phyloP scores from a whole-genome alignment of 2,113 vertebrate genomes.

The Ammodytes marinus region DNA sequence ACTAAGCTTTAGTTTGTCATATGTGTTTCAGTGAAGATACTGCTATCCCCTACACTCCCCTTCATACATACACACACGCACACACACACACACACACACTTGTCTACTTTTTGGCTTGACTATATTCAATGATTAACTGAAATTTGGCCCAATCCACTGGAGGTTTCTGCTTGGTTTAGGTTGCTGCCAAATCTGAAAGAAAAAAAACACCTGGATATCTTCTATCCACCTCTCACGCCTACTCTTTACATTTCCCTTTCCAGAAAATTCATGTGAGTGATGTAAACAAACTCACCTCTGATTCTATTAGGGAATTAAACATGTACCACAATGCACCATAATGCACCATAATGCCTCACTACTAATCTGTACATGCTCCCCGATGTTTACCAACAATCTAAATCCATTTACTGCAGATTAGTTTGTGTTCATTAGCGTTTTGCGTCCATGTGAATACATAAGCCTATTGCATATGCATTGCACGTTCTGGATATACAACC shows the following conservation, averaged over 20 bases:
- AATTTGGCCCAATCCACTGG: not conserved
- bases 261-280: not conserved
- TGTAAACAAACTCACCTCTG: conserved; percentile 8
- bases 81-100: not conserved
- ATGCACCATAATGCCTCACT: conserved; percentile 15
- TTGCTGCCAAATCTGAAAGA: conserved; percentile 13
- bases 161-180: not conserved
- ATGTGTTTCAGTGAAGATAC: conserved; percentile 7
- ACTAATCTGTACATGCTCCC: conserved; percentile 36
- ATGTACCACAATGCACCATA: conserved; percentile 22
- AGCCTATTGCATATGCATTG: conserved; percentile 35
- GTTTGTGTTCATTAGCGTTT: conserved; percentile 37
- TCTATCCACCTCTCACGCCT: not conserved
- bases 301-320: conserved; percentile 32
- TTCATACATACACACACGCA: not conserved
- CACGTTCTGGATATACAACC: conserved; percentile 31
- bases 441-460: conserved; percentile 45
- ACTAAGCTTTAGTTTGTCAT: conserved; percentile 41
- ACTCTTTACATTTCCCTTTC: not conserved
- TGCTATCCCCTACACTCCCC: not conserved
- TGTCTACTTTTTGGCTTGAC: not conserved
- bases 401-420: conserved; percentile 56
- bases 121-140: not conserved
- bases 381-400: conserved; percentile 47
- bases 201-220: conserved; percentile 22